phyloP scores from a whole-genome alignment of 2,888 invertebrate genomes.

The Embidobia sp. region DNA sequence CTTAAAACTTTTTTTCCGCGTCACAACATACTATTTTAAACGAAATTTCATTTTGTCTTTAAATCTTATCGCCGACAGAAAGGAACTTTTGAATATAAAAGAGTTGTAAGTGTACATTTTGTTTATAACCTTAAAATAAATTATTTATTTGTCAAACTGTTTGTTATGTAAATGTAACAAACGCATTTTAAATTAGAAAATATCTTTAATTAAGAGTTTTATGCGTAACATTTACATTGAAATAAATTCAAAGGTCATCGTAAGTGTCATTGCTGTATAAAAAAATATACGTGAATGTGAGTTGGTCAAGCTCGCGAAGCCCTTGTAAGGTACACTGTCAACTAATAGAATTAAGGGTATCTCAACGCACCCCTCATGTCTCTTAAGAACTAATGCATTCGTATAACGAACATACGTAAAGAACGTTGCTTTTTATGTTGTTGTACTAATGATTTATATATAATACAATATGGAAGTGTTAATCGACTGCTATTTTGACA shows the following conservation, averaged over 20 bases:
- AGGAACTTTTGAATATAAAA: too few relatives aligned
- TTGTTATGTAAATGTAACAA: too few relatives aligned
- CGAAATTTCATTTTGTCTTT: too few relatives aligned
- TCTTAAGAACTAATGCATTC: conserved; percentile 65
- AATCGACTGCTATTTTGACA: conserved; percentile 90
- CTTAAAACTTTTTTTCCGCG: too few relatives aligned
- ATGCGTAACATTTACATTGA: conserved; percentile 4
- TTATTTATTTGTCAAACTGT: too few relatives aligned
- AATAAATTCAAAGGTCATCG: conserved; percentile 33
- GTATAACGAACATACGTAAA: conserved; percentile 49
- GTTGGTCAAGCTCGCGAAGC: conserved; percentile 69
- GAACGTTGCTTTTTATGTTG: conserved; percentile 9
- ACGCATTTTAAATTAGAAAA: conserved; percentile 32
- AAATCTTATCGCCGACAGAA: too few relatives aligned
- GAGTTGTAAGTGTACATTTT: too few relatives aligned
- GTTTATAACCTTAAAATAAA: too few relatives aligned
- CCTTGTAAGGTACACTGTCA: conserved; percentile 69
- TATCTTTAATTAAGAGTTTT: background rate
- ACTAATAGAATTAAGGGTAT: conserved; percentile 75
- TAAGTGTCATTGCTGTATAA: conserved; percentile 32
- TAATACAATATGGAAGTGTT: conserved; percentile 86
- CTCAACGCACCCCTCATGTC: conserved; percentile 54
- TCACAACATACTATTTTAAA: too few relatives aligned
- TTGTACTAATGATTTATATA: background rate
- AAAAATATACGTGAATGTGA: conserved; percentile 24